Conservation (phyloP, 2,113 vertebrate genomes). For the Colistium nudipinnis region DNA sequence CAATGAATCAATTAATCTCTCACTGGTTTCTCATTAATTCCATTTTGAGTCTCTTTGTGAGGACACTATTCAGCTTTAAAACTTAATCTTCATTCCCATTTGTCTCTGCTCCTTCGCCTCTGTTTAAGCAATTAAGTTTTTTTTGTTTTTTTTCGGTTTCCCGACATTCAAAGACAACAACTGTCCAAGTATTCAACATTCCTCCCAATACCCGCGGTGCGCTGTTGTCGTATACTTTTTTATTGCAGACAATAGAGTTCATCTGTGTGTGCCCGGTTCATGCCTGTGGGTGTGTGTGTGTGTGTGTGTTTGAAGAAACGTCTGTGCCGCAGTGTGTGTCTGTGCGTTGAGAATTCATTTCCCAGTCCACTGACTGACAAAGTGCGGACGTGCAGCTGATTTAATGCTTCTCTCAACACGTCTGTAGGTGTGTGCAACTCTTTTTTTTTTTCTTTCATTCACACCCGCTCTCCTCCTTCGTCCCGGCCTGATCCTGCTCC, state of each 20-base stretch:
- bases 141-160: slow-evolving; percentile 39
- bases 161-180: slow-evolving; percentile 42
- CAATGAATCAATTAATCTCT: slow-evolving; percentile 52
- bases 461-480: slow-evolving; percentile 14
- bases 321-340: slow-evolving; percentile 23
- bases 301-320: slow-evolving; percentile 52
- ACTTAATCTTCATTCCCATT: slow-evolving; percentile 44
- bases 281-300: too few species aligned
- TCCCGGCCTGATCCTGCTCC: slow-evolving; percentile 59
- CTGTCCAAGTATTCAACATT: slow-evolving; percentile 53
- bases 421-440: slow-evolving; percentile 52
- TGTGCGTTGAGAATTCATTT: slow-evolving; percentile 56
- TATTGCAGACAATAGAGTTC: slow-evolving; percentile 48
- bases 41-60: slow-evolving; percentile 33
- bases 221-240: slow-evolving; percentile 34
- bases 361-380: slow-evolving; percentile 64
- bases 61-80: slow-evolving; percentile 37
- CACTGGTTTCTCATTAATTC: slow-evolving; percentile 55
- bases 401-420: slow-evolving; percentile 58
- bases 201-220: slow-evolving; percentile 45
- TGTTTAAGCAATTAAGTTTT: slow-evolving; percentile 59
- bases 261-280: slow-evolving; percentile 34
- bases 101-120: slow-evolving; percentile 39
- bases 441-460: slow-evolving; percentile 12
- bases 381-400: slow-evolving; percentile 62